These are phyloP conservation scores for Aproaerema taeniolella DNA, from an alignment of 2,888 invertebrate species.

Conservation along the genomic window DNA sequence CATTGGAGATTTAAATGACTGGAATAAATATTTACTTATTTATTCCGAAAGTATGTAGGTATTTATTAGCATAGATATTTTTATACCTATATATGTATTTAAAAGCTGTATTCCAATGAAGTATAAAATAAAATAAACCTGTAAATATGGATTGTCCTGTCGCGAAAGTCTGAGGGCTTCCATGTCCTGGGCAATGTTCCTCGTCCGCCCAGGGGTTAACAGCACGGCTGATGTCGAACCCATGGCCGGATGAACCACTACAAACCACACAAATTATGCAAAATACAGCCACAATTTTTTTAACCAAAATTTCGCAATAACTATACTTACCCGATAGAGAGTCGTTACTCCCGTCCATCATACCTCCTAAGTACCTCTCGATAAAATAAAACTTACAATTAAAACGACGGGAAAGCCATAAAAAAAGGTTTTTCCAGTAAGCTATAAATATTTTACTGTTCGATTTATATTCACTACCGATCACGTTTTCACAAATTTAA, in stretches of 20 bases:
- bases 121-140: too few species aligned
- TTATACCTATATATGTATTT: too few species aligned
- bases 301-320: not conserved
- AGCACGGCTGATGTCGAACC: constrained; percentile 77
- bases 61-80: too few species aligned
- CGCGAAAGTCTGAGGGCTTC: constrained; percentile 87
- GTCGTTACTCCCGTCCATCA: constrained; percentile 64
- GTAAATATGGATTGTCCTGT: constrained; percentile 90
- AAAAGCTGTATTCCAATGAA: too few species aligned
- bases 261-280: constrained; percentile 19
- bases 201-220: constrained; percentile 83
- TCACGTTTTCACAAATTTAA: not conserved
- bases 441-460: constrained; percentile 23
- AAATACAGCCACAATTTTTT: constrained; percentile 16
- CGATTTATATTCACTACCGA: constrained; percentile 5
- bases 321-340: constrained; percentile 53
- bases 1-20: too few species aligned
- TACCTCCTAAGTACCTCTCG: constrained; percentile 22
- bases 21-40: too few species aligned
- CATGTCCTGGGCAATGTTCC: constrained; percentile 91
- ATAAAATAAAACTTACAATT: constrained; percentile 11
- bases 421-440: constrained; percentile 20
- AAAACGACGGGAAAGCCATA: constrained; percentile 14
- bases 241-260: constrained; percentile 47
- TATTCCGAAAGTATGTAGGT: too few species aligned